Evolutionary conservation across 2,888 invertebrate species (phyloP).

Genomic region (Drosophila multiciliata): DNA sequence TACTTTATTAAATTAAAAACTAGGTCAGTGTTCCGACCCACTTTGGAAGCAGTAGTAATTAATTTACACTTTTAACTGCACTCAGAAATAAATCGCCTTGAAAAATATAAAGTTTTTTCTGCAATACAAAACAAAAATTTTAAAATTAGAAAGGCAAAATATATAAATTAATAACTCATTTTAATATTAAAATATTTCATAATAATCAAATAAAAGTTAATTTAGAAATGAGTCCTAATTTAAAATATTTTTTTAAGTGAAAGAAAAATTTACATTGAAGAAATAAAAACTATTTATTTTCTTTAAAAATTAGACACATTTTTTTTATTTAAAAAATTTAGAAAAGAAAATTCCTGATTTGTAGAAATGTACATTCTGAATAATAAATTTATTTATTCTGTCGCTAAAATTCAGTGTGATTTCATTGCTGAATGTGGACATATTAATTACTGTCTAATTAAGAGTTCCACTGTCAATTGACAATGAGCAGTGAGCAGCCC

Average conservation of each 20-base stretch:
- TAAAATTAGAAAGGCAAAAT: too few relatives aligned
- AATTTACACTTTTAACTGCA: background rate
- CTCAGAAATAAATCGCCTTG: background rate
- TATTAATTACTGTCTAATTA: background rate
- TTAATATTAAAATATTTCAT: background rate
- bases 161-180: too few relatives aligned
- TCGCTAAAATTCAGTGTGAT: background rate
- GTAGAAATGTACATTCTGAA: background rate
- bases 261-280: background rate
- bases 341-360: background rate
- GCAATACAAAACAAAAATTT: background rate
- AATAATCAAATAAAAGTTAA: background rate
- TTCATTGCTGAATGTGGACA: background rate
- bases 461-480: background rate
- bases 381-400: background rate
- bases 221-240: background rate
- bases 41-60: background rate
- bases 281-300: background rate
- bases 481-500: background rate
- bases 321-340: too few relatives aligned
- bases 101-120: background rate
- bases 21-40: conserved; percentile 7
- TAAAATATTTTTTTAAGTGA: background rate
- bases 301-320: background rate
- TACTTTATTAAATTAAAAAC: conserved; percentile 11